These are phyloP conservation scores for Galaxias olidus DNA, from an alignment of 2,797 vertebrate genomes.

Conservation along the genomic window DNA sequence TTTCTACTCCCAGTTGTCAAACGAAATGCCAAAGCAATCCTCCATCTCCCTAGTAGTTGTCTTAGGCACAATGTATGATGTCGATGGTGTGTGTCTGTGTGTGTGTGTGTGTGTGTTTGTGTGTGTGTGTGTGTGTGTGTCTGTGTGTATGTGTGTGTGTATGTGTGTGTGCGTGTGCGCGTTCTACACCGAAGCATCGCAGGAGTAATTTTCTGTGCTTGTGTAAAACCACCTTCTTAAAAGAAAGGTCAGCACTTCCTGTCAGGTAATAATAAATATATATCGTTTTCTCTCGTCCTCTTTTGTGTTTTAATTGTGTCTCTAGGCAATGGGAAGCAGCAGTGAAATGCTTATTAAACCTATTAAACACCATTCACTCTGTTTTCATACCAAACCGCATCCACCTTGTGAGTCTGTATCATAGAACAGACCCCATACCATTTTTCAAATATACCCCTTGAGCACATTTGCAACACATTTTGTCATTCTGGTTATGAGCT, in stretches of 20 bases:
- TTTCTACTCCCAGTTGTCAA: slow-evolving; percentile 38
- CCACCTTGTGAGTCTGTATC: slow-evolving; percentile 2
- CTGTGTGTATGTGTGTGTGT: slow-evolving; percentile 7
- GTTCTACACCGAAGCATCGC: slow-evolving; percentile 24
- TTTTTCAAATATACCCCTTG: too few species aligned
- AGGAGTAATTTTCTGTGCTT: slow-evolving; percentile 27
- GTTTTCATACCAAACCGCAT: slow-evolving; percentile 4
- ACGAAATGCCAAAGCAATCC: slow-evolving; percentile 66
- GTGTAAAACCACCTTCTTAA: slow-evolving; percentile 37
- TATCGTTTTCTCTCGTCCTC: slow-evolving; percentile 16
- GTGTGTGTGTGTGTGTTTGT: not conserved
- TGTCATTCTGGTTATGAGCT: too few species aligned
- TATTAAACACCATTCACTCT: slow-evolving; percentile 32
- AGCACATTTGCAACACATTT: too few species aligned
- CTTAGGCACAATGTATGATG: slow-evolving; percentile 25
- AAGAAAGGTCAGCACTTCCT: slow-evolving; percentile 58
- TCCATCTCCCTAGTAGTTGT: slow-evolving; percentile 54
- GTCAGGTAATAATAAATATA: slow-evolving; percentile 24
- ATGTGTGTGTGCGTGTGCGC: not conserved
- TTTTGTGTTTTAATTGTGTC: slow-evolving; percentile 52
- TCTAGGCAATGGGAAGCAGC: slow-evolving; percentile 25
- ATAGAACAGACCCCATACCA: too few species aligned
- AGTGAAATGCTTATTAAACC: slow-evolving; percentile 29
- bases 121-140: slow-evolving; percentile 29
- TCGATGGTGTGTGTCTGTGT: slow-evolving; percentile 1